Conservation (phyloP, 2,113 vertebrate species). For the Crotophaga sulcirostris region DNA sequence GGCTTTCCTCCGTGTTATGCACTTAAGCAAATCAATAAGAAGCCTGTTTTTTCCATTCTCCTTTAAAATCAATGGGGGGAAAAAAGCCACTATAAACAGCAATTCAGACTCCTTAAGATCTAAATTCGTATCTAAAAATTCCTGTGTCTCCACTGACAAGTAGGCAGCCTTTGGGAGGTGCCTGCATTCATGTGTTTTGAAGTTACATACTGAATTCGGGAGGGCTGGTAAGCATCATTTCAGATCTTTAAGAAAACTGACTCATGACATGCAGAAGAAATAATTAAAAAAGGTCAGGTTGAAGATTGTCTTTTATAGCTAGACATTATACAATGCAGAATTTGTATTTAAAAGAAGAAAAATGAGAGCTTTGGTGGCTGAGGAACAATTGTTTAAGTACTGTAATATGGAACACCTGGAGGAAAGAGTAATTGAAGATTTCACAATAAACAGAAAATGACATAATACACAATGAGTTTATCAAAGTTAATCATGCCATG, state of each 20-base stretch:
- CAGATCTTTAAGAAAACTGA: background rate
- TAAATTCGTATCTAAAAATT: background rate
- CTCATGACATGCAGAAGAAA: background rate
- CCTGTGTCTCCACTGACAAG: background rate
- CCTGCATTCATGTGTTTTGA: background rate
- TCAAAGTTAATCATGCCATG: background rate
- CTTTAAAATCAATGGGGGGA: background rate
- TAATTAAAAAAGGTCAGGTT: background rate
- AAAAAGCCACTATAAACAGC: background rate
- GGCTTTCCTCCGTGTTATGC: background rate
- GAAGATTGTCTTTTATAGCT: background rate
- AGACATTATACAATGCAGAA: background rate
- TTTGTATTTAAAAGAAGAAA: background rate
- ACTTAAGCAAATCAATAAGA: background rate
- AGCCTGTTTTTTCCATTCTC: accelerated
- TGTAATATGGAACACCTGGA: slow-evolving; percentile 29
- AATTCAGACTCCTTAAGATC: background rate
- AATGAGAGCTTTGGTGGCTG: background rate
- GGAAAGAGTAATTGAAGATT: slow-evolving; percentile 2
- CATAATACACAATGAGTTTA: background rate
- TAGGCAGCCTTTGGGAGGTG: background rate
- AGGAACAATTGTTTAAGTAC: background rate
- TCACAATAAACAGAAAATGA: slow-evolving; percentile 31
- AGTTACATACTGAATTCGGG: background rate
- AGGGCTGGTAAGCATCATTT: background rate